These are phyloP conservation scores for Myxocyprinus asiaticus DNA, from an alignment of 2,113 vertebrate species.

Conservation along the genomic window DNA sequence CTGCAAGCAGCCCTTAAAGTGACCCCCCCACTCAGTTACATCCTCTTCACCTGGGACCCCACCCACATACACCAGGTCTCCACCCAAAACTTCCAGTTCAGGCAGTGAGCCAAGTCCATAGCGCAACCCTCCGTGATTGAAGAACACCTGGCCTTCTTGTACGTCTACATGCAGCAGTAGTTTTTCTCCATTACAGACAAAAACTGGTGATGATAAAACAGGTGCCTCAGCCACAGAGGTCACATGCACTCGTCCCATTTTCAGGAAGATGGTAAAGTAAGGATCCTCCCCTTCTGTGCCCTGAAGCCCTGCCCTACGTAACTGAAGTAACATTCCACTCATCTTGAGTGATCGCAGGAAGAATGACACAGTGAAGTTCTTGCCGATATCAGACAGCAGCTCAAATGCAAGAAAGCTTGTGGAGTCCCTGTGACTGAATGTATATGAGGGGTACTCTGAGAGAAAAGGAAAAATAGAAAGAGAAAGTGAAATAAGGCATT, in stretches of 20 bases:
- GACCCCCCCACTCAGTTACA: slow-evolving; percentile 77
- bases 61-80: slow-evolving; percentile 76
- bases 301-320: slow-evolving; percentile 60
- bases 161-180: slow-evolving; percentile 78
- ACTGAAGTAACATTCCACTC: slow-evolving; percentile 81
- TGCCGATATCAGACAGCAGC: slow-evolving; percentile 65
- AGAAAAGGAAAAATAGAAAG: not conserved
- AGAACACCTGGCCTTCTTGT: slow-evolving; percentile 61
- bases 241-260: slow-evolving; percentile 72
- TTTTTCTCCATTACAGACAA: slow-evolving; percentile 77
- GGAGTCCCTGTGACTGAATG: slow-evolving; percentile 80
- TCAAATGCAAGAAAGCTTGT: slow-evolving; percentile 77
- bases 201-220: slow-evolving; percentile 63
- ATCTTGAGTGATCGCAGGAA: slow-evolving; percentile 81
- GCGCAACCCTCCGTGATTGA: slow-evolving; percentile 60
- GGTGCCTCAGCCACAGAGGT: slow-evolving; percentile 27
- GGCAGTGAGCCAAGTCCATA: slow-evolving; percentile 70
- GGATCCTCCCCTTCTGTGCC: slow-evolving; percentile 34
- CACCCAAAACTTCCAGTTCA: slow-evolving; percentile 58
- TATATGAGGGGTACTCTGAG: slow-evolving; percentile 82
- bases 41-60: slow-evolving; percentile 65
- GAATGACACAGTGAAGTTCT: slow-evolving; percentile 84
- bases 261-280: slow-evolving; percentile 79
- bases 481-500: not conserved
- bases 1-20: slow-evolving; percentile 92